Percentiles rank a stretch among this genome's conserved stretches.
Evolutionary conservation across 2,888 invertebrate genomes (phyloP).

Genomic region (Callyntrura guangdongensis): DNA sequence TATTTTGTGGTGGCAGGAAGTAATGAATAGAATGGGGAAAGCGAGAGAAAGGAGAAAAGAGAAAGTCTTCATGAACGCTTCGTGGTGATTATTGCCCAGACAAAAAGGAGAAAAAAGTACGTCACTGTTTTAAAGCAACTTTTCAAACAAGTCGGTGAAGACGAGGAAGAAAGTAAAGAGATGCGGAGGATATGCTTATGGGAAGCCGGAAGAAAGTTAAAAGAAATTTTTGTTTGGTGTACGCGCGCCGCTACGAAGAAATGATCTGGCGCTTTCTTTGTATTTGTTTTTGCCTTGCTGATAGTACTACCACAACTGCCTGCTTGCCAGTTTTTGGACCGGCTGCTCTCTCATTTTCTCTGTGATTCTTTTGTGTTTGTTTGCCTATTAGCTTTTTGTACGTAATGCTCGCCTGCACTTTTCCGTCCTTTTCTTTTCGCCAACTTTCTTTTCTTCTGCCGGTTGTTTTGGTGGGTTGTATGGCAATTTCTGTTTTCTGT

Average conservation of each 20-base stretch:
- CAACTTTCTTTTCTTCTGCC: background rate
- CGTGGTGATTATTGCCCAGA: background rate
- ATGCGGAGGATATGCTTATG: background rate
- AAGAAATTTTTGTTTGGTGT: conserved; percentile 33
- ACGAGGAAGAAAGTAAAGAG: background rate
- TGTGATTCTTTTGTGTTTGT: conserved; percentile 59
- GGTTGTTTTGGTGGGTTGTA: background rate
- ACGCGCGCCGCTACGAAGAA: background rate
- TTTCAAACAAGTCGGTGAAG: conserved; percentile 7
- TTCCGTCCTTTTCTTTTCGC: background rate
- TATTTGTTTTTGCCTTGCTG: background rate
- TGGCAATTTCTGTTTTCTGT: background rate
- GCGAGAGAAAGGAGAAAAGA: background rate
- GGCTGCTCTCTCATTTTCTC: background rate
- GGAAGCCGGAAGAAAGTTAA: background rate
- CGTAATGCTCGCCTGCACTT: conserved; percentile 37
- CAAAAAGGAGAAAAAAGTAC: background rate
- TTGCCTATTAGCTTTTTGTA: conserved; percentile 54
- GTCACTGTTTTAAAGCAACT: conserved; percentile 28
- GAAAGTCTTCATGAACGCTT: conserved; percentile 2
- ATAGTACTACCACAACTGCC: background rate
- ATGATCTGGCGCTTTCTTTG: background rate
- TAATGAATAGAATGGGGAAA: background rate
- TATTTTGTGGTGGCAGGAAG: conserved; percentile 5
- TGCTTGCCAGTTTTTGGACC: background rate